A percentile compares a stretch with the other conserved stretches of the same genome.
phyloP scores from a whole-genome alignment of 64 coral and sea anemone species.

The Montipora efflorescens region DNA sequence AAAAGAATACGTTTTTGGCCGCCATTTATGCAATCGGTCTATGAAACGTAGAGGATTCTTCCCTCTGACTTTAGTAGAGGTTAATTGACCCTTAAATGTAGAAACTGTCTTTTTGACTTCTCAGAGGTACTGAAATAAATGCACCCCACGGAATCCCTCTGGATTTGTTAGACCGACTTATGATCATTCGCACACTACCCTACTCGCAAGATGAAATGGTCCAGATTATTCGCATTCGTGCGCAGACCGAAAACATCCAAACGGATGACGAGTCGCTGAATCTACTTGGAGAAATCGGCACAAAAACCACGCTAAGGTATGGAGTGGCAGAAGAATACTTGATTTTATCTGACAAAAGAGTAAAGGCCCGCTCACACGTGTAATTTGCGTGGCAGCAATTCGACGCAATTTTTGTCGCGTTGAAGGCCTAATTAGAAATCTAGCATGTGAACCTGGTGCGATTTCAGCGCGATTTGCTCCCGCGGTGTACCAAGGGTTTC shows the following conservation, averaged over 20 bases:
- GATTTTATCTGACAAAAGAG: no score
- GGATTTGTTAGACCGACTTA: slow-evolving; percentile 87
- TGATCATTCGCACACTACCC: slow-evolving; percentile 89
- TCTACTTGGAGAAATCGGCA: slow-evolving; percentile 84
- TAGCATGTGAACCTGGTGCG: no score
- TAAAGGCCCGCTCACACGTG: no score
- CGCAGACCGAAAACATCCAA: slow-evolving; percentile 86
- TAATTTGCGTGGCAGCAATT: no score
- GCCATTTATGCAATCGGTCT: no score
- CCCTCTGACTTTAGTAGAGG: not conserved
- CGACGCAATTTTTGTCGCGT: no score
- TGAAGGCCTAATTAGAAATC: no score
- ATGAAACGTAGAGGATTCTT: not conserved
- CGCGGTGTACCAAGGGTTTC: no score
- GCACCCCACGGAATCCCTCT: slow-evolving; percentile 94
- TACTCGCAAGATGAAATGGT: slow-evolving; percentile 95
- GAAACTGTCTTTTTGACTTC: not conserved
- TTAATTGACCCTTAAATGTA: not conserved
- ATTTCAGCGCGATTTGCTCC: no score
- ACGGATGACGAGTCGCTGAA: slow-evolving; percentile 83
- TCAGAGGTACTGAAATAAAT: slow-evolving; percentile 88
- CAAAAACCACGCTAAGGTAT: slow-evolving; percentile 90
- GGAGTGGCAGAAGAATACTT: not conserved
- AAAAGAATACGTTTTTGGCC: no score
- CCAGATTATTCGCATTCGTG: slow-evolving; percentile 86